These are phyloP conservation scores for Poecilus cupreus DNA, from an alignment of 2,888 invertebrate genomes.

Conservation along the genomic window DNA sequence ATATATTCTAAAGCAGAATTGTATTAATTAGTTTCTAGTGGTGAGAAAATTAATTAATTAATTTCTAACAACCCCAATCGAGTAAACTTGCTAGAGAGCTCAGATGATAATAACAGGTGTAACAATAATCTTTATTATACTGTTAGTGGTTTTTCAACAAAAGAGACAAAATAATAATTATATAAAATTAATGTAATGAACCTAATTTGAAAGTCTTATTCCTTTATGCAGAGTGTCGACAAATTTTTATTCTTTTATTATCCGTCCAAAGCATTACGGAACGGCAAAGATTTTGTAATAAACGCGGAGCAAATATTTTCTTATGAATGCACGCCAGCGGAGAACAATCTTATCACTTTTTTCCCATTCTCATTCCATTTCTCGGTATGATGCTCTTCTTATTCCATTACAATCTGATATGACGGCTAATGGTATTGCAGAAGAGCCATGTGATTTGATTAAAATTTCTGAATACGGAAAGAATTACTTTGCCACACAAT, in stretches of 20 bases:
- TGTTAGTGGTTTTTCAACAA: too few relatives aligned
- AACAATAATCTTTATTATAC: too few relatives aligned
- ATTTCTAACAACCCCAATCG: too few relatives aligned
- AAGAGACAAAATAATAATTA: background rate
- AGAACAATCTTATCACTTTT: constrained; percentile 49
- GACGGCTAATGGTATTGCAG: constrained; percentile 46
- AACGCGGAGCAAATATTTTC: constrained; percentile 43
- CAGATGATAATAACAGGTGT: too few relatives aligned
- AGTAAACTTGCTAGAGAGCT: too few relatives aligned
- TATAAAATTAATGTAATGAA: constrained; percentile 17
- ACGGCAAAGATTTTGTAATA: constrained; percentile 30
- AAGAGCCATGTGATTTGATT: constrained; percentile 56
- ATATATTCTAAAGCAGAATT: too few relatives aligned
- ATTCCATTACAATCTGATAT: constrained; percentile 55
- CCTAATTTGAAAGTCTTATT: background rate
- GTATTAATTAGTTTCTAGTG: too few relatives aligned
- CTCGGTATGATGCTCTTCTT: constrained; percentile 47
- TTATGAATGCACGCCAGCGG: constrained; percentile 20
- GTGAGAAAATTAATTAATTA: too few relatives aligned
- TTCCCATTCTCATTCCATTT: constrained; percentile 46
- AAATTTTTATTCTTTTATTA: constrained; percentile 42
- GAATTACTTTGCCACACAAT: constrained; percentile 27
- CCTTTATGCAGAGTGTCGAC: constrained; percentile 24
- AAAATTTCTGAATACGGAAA: constrained; percentile 56
- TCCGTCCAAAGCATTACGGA: background rate